Base-by-base conservation (phyloP, 2,797 vertebrate species). In the Neoniphon sammara region DNA sequence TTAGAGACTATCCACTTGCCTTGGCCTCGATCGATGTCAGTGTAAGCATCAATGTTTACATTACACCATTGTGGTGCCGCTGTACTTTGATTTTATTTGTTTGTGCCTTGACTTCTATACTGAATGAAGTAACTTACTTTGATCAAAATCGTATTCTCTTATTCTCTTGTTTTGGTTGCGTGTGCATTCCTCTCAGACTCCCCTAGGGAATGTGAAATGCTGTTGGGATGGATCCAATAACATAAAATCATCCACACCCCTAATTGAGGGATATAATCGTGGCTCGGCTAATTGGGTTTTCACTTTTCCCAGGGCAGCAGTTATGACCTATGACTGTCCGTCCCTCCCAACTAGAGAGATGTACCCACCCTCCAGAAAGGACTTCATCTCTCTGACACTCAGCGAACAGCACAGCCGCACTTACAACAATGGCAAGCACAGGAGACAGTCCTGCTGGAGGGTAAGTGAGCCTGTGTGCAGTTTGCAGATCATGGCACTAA, bases 361-460 rank as follows among this genome's bases (percentile, higher is more conserved):
- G 96, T 95, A 95, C 81, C 90, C 94, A 0, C 93, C 96, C 17
- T 91, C 95, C 74, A 94, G 92, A 68, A 95, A 96, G 85, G 97
- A 98, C 86, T 98, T 97, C 88, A 94, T 98, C 83, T 96, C 96
- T 61, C 91, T 99, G 89, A 97, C 94, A 0, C 93, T 99, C 79
- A 93, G 91, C 81, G 91, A 95, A 20, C 90, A 91, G 20, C 92
- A 93, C 77, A 84, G 86, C 44, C 61, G 79, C 36, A 62, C 91
- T 71, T 96, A 96, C 90, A 96, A 94, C 85, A 96, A 96, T 74
- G 94, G 92, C 87, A 97, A 97, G 84, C 94, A 95, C 86, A 91
- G 96, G 73, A 91, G 95, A 57, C 95, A 95, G 87, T 97, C 96
- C 49, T 99, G 95, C 88, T 97, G 95, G 96, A 93, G 97, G 96